Base-by-base conservation (phyloP, 2,113 vertebrate genomes). In the Syngnathoides biaculeatus region DNA sequence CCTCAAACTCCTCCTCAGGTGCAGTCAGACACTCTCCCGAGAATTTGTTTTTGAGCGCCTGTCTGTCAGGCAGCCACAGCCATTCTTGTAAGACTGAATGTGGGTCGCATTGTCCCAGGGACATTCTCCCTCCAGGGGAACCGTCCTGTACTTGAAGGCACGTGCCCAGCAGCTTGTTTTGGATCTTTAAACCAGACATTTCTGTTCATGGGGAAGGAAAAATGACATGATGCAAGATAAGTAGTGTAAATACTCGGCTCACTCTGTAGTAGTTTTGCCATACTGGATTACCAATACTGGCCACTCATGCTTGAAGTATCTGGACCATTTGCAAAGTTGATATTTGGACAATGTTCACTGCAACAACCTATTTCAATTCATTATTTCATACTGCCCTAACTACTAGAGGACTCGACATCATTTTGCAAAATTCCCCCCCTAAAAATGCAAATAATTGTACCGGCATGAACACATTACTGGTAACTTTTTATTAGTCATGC, bases 21-120 rank as follows among this genome's bases (percentile, higher is more conserved):
- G 88, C 92, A 0, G 92, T 92, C 77, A 96, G 79, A 79, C 94
- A 97, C 58, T 79, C 82, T 64, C 81, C 84, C 0, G 82, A 91
- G 58, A 85, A 85, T 1, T 85, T 86, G 70, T 83, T 95, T 73
- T 79, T 1, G 5, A 94, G 67, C 67, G 84, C 79, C 12, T 75
- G 69, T 5, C 78, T 79, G n/a, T 64, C 7, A 0, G 81, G 65
- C 30, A 90, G 83, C 93, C 93, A 93, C 7, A 39, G 69, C 91
- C 92, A 93, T 12, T 86, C 81, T 76, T 95, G 94, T 13, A 81
- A 57, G 52, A 39, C 74, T 0, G 86, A 93, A 0, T 58, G 62
- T 0, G 60, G 63, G 48, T 79, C 87, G 75, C 91, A 94, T 38
- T 90, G 76, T 0, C 65, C 86, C 62, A 94, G 85, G 2, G 79